Percentiles rank a stretch among this genome's conserved stretches.
phyloP scores from a whole-genome alignment of 2,888 invertebrate genomes.

The Napeogenes sylphis region DNA sequence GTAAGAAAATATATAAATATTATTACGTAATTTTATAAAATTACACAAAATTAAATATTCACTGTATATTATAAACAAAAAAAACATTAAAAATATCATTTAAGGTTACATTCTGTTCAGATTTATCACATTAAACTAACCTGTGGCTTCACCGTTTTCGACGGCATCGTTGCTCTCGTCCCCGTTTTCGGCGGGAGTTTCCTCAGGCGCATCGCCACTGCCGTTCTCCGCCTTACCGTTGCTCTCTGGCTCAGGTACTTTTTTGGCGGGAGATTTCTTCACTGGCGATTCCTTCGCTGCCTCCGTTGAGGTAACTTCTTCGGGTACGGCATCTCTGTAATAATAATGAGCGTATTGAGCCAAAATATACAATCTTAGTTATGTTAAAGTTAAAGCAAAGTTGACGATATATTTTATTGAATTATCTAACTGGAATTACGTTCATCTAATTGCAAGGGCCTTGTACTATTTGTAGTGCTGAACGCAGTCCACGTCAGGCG shows the following conservation, averaged over 20 bases:
- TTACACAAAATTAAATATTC: no score
- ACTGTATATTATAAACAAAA: no score
- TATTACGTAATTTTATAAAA: no score
- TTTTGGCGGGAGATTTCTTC: constrained; percentile 73
- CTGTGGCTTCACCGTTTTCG: constrained; percentile 69
- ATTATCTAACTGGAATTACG: constrained; percentile 6
- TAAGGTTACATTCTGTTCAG: no score
- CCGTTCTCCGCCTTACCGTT: constrained; percentile 72
- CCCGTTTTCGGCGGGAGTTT: constrained; percentile 63
- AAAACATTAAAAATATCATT: background rate
- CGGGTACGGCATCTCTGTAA: constrained; percentile 68
- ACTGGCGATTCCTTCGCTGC: constrained; percentile 70
- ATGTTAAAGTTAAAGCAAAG: background rate
- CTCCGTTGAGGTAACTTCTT: constrained; percentile 72
- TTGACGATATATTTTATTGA: background rate
- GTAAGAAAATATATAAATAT: constrained; percentile 25
- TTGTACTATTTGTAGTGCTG: constrained; percentile 13
- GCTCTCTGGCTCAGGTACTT: constrained; percentile 68
- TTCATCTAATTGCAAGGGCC: constrained; percentile 9
- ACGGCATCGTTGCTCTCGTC: constrained; percentile 71
- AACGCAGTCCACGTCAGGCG: constrained; percentile 8
- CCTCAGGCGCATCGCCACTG: constrained; percentile 58
- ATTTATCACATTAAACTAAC: constrained; percentile 33
- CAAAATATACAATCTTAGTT: background rate
- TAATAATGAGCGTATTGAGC: constrained; percentile 7